A percentile compares a stretch with the other conserved stretches of the same genome.
These are phyloP conservation scores for Hirtodrosophila cameraria DNA, from an alignment of 2,888 invertebrate species.

Conservation along the genomic window DNA sequence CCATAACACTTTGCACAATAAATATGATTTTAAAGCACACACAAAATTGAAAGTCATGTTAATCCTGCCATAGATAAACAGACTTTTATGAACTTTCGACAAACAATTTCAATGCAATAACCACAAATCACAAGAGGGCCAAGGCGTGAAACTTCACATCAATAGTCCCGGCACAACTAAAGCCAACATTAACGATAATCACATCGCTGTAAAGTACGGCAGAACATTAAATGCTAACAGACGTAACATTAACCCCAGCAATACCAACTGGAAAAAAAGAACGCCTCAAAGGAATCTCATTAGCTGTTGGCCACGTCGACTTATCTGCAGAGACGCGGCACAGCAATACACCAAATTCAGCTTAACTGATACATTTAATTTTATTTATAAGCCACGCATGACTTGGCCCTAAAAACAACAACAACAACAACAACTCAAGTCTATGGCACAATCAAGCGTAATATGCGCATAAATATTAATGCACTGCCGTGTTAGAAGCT, in stretches of 20 bases:
- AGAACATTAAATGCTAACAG: slow-evolving; percentile 54
- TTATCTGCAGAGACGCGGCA: slow-evolving; percentile 54
- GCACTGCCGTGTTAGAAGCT: slow-evolving; percentile 51
- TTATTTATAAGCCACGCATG: slow-evolving; percentile 76
- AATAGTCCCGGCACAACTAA: neutral
- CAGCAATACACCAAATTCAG: slow-evolving; percentile 43
- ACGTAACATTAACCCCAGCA: slow-evolving; percentile 64
- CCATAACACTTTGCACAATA: too few relatives aligned
- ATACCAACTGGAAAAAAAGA: slow-evolving; percentile 3
- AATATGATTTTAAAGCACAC: slow-evolving; percentile 4
- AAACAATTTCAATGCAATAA: slow-evolving; percentile 44
- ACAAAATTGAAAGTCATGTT: slow-evolving; percentile 28
- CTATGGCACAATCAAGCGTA: slow-evolving; percentile 54
- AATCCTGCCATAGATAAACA: slow-evolving; percentile 18
- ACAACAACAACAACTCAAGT: slow-evolving; percentile 18
- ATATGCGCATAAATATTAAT: slow-evolving; percentile 72
- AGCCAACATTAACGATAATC: slow-evolving; percentile 29
- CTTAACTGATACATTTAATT: slow-evolving; percentile 73
- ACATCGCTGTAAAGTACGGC: slow-evolving; percentile 45
- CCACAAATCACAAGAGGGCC: slow-evolving; percentile 49
- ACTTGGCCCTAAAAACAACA: slow-evolving; percentile 24
- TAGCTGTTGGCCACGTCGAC: slow-evolving; percentile 54
- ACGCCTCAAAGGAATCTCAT: slow-evolving; percentile 58
- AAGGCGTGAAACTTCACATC: slow-evolving; percentile 39
- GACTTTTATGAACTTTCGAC: slow-evolving; percentile 23